Conservation (phyloP, 1,140 invertebrate species). For the Dreissena polymorpha region DNA sequence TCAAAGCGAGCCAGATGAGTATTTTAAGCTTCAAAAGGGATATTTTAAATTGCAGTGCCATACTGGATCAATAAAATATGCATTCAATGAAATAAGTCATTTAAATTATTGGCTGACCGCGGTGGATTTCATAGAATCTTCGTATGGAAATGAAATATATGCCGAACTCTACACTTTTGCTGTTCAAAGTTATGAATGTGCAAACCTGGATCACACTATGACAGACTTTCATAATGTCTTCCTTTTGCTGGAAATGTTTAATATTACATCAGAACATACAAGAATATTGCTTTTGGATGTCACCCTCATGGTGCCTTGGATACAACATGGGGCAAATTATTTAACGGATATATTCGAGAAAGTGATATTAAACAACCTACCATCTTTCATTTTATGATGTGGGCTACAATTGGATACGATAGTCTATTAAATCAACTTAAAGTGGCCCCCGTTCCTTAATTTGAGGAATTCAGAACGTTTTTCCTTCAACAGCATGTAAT, state of each 20-base stretch:
- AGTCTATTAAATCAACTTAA: constrained; percentile 66
- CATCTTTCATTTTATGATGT: constrained; percentile 64
- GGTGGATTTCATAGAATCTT: constrained; percentile 11
- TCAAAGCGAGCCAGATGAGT: constrained; percentile 71
- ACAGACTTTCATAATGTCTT: constrained; percentile 76
- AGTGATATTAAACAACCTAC: constrained; percentile 47
- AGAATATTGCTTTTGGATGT: constrained; percentile 73
- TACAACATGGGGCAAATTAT: constrained; percentile 68
- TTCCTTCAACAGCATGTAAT: constrained; percentile 63
- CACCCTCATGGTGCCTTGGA: constrained; percentile 73
- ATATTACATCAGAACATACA: constrained; percentile 61
- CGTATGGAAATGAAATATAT: background rate
- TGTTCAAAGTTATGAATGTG: constrained; percentile 74
- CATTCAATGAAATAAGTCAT: constrained; percentile 55
- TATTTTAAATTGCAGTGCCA: constrained; percentile 65
- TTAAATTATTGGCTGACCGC: constrained; percentile 59
- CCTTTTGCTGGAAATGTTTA: constrained; percentile 67
- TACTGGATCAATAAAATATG: background rate
- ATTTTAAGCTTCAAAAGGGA: constrained; percentile 59
- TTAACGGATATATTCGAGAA: constrained; percentile 54
- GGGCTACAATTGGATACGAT: constrained; percentile 71
- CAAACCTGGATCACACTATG: constrained; percentile 76
- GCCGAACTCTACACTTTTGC: constrained; percentile 59
- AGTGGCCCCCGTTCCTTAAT: constrained; percentile 52
- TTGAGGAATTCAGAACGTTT: constrained; percentile 74